Evolutionary conservation across 2,797 vertebrate species (phyloP), one percentile per base, ranked within the genome.

Genomic region (Fistularia commersonii): DNA sequence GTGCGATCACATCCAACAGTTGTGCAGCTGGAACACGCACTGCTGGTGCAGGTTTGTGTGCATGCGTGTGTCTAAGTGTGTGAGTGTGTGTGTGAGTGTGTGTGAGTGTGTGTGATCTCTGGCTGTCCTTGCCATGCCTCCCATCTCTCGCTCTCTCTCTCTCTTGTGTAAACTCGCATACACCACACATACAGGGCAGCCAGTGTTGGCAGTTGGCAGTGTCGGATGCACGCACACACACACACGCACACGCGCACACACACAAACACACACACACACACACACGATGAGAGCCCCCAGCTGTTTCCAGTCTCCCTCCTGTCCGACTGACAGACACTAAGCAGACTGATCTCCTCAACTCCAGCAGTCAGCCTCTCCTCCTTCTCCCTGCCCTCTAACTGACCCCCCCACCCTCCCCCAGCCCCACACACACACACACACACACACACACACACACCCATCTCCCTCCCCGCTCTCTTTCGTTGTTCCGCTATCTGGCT

Each of bases 301-400:
- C 82, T 82, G 82, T 83, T 78, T 76, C 32, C 68, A 53, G 67
- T 80, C 72, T 69, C 72, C 51, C 65, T 50, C 51, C 67, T 73
- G 79, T 81, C 61, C 5, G 51, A 54, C 72, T 83, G 75, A 83
- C 77, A 80, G 82, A 83, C 85, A 81, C 76, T 56, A 54, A 83
- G 74, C 77, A 85, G 74, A 74, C 64, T 71, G 74, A 81, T 80
- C 78, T 81, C 78, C 69, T 81, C 76, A 76, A 61, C 63, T 71
- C 14, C 8, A 72, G 75, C 64, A 39, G 45, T 77, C 73, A 69
- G 66, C 74, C 56, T 60, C 57, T 57, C 50, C 59, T 57, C 57
- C 53, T 64, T 51, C 42, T 35, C 37, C 31, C 49, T 56, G 41
- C 41, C 48, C 57, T 60, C 44, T 32, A 39, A 54, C 53, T 62